Base-by-base conservation (phyloP, 2,113 vertebrate genomes). In the Falcunculus frontatus region DNA sequence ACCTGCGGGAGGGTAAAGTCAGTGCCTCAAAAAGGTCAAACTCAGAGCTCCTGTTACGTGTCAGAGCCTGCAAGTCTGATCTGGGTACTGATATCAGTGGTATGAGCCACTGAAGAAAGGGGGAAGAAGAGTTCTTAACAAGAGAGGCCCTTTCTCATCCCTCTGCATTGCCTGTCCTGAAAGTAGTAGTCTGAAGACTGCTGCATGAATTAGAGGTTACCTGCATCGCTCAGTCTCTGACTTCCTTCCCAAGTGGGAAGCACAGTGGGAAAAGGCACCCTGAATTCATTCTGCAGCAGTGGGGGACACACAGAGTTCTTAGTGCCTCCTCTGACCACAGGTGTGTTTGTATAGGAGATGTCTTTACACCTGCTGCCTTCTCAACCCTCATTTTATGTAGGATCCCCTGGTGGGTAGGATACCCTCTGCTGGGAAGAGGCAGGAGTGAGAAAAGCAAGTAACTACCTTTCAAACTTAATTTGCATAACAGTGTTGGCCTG, bases 241-340 rank as follows among this genome's bases (percentile, higher is more conserved):
- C 49, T 74, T 84, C 18, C 29, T 88, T 60, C 10, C 13, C 6
- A 13, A 42, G 13, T 7, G 8, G 17, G 33, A 39, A 62, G 16
- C 27, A 47, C 33, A 32, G n/a, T n/a, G 37, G 44, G 25, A 81
- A 55, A 35, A 68, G 30, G 22, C 4, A 15, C 25, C 22, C 33
- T 46, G 21, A 72, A 69, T 70, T 84, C 64, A 63, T 21, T 13
- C 27, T 86, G 27, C 33, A 62, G 8, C 27, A 20, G 30, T 32
- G 26, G 1, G 6, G 29, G 30, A 27, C 26, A 41, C 7, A 12
- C 0, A 0, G 30, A 10, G 11, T 6, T 55, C 60, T 81, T 57
- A 35, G 26, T 26, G 32, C 27, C 56, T 78, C 7, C 44, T 82
- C 56, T 82, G 73, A 84, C 5, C 42, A 33, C 19, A 62, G 47